Base-by-base conservation (phyloP, 2,797 vertebrate species). In the Manis javanica region DNA sequence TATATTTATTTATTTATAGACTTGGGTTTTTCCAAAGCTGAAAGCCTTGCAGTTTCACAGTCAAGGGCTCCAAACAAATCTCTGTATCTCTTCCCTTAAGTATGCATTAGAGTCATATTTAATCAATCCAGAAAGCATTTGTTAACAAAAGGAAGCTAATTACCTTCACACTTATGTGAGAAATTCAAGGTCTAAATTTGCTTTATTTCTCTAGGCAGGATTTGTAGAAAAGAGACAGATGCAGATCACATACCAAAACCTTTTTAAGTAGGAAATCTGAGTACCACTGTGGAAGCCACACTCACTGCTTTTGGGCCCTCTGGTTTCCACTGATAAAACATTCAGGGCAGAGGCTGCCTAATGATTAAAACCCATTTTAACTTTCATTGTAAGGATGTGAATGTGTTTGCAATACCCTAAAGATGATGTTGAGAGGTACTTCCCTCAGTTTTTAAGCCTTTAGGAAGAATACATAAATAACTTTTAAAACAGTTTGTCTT, bases 181-280 rank as follows among this genome's bases (percentile, higher is more conserved):
- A 96, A 90, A 94, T 71, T 66, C 49, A 96, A 88, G 64, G 14
- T 51, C 66, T 68, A 91, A 88, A 86, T 75, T 23, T 79, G 87
- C 31, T 79, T 51, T 64, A 72, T 88, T 96, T 91, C 49, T 92
- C 18, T 26, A 87, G 88, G 87, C 2, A 39, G 59, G 87, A 79
- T 79, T 53, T 15, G 83, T 37, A 94, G 84, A 85, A 91, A 87
- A 92, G 78, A 51, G 3, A 19, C 14, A 79, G 90, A 74, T 31
- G 16, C 18, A 64, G 37, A 93, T 49, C 31, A 34, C 49, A 71
- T 23, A 34, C 0, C 81, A 81, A 86, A 39, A 21, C 31, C 15
- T 11, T 88, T 57, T 3, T 11, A 86, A 72, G 37, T 4, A 74
- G 55, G 24, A 88, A 63, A 59, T 93, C 34, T 78, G 11, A 92